A percentile compares a stretch with the other conserved stretches of the same genome.
Evolutionary conservation across 2,113 vertebrate species (phyloP).

Genomic region (Phoenicopterus ruber): DNA sequence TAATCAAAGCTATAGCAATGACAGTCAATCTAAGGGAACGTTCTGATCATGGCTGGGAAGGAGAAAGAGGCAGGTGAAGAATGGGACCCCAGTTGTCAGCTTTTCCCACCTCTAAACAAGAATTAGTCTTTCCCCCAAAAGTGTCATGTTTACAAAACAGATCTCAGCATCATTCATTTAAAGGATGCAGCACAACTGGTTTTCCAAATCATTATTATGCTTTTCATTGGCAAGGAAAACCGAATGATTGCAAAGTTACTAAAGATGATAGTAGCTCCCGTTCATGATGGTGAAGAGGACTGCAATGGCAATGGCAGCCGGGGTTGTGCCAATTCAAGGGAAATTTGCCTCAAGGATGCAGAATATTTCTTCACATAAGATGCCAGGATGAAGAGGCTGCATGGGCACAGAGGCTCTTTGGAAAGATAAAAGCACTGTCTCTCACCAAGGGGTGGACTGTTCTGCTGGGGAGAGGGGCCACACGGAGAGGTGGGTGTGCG

Average conservation of each 20-base stretch:
- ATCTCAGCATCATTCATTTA: not conserved
- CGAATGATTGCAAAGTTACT: not conserved
- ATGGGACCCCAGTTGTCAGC: not conserved
- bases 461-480: not conserved
- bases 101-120: not conserved
- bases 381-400: not conserved
- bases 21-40: not conserved
- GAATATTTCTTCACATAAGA: not conserved
- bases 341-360: not conserved
- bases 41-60: not conserved
- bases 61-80: not conserved
- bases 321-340: not conserved
- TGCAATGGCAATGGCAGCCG: not conserved
- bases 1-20: not conserved
- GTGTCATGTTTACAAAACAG: not conserved
- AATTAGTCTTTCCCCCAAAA: not conserved
- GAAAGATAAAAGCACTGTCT: not conserved
- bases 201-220: not conserved
- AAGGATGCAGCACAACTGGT: not conserved
- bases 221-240: not conserved
- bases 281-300: not conserved
- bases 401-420: accelerated
- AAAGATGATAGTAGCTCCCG: not conserved
- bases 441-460: not conserved
- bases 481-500: not conserved